phyloP scores from a whole-genome alignment of 2,888 invertebrate genomes.

The Hemistola chrysoprasaria region DNA sequence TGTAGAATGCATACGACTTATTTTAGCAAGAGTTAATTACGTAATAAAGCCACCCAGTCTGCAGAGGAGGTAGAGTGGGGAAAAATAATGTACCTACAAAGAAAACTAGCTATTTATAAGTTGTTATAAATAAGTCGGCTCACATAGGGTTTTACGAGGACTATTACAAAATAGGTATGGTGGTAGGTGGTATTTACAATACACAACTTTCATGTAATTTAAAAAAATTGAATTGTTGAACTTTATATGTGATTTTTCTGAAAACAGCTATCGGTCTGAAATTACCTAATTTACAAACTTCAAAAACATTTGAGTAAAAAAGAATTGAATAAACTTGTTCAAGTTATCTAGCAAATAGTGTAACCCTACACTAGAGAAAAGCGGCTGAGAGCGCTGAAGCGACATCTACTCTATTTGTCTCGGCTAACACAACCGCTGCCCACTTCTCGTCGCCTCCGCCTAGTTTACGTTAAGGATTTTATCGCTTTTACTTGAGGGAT shows the following conservation, averaged over 20 bases:
- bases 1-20: no score
- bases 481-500: constrained; percentile 60
- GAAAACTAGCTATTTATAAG: constrained; percentile 66
- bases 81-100: constrained; percentile 49
- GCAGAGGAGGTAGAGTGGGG: constrained; percentile 28
- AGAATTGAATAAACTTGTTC: neutral
- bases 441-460: constrained; percentile 63
- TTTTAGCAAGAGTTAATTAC: constrained; percentile 15
- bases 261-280: no score
- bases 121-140: constrained; percentile 39
- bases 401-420: constrained; percentile 71
- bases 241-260: no score
- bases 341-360: constrained; percentile 1
- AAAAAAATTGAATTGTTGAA: no score
- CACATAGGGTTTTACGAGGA: neutral
- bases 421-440: constrained; percentile 65
- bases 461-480: constrained; percentile 69
- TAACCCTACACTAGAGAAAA: constrained; percentile 33
- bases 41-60: constrained; percentile 26
- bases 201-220: no score
- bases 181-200: no score
- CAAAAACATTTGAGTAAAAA: no score
- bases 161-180: no score
- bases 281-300: no score
- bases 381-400: constrained; percentile 54